Evolutionary conservation across 2,797 vertebrate species (phyloP), one percentile per base, ranked within the genome.

Genomic region (Staurois parvus): DNA sequence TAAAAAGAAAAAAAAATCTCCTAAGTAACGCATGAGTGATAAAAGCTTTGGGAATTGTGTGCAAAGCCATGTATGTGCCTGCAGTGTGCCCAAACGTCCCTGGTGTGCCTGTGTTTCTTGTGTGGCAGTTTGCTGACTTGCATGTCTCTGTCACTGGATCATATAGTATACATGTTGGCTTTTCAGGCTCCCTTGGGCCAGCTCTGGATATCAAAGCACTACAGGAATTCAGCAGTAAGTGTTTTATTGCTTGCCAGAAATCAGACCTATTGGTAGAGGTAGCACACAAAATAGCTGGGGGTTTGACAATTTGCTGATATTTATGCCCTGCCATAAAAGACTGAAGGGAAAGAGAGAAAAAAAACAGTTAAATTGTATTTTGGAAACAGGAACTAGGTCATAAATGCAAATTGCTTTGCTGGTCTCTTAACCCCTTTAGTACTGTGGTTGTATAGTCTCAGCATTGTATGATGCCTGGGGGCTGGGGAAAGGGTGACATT

Each of bases 311-410:
- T 95, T 95, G 94, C 92, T 94, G 94, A 92, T 91, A 93, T 95
- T 95, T 94, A 94, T 94, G 92, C 92, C 90, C 91, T 89, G 90
- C 93, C 92, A 95, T 96, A 95, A 96, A 96, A 95, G 80, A 74
- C 75, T 83, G 76, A 72, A 76, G 62, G 75, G 70, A 66, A 40
- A 74, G 69, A 88, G 79, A 93, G 91, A 93, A 90, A 91, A 92
- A 90, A 91, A 93, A 90, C 91, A 89, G 89, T 90, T 93, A 91
- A 93, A 92, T 91, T 89, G 90, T 88, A 91, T 91, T 94, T 93
- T 93, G 93, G 91, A 94, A 96, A 95, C 96, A 98, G 97, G 97
- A 98, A 98, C 95, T 96, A 92, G 93, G 96, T 93, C 93, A 91
- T 98, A 99, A 99, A 98, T 95, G 94, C 93, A 91, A 91, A 94